Percentiles rank a stretch among this genome's conserved stretches.
These are phyloP conservation scores for Liopterus haemorrhoidalis DNA, from an alignment of 2,888 invertebrate species.

Conservation along the genomic window DNA sequence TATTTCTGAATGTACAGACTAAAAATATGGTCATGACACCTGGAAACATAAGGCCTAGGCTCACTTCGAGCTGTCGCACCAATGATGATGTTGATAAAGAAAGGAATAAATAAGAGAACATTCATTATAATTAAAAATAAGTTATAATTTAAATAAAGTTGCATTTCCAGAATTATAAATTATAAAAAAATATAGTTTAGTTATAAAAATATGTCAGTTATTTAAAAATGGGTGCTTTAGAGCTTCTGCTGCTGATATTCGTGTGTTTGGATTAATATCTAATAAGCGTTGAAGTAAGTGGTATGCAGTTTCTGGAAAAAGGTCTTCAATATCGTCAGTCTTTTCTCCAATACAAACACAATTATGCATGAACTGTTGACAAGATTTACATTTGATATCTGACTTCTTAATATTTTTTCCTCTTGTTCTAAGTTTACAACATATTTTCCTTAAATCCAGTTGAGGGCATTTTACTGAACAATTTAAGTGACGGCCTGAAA, in stretches of 20 bases:
- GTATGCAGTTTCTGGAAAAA: conserved; percentile 67
- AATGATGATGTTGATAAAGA: no score
- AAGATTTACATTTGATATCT: conserved; percentile 40
- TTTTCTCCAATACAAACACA: conserved; percentile 43
- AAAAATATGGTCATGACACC: no score
- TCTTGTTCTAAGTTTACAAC: conserved; percentile 45
- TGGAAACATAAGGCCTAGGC: no score
- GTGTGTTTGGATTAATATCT: conserved; percentile 69
- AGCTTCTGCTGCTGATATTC: conserved; percentile 69
- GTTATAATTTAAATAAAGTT: no score
- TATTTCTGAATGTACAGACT: no score
- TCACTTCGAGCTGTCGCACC: no score
- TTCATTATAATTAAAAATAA: no score
- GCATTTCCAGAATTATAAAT: no score
- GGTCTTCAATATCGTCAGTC: conserved; percentile 34
- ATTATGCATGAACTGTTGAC: conserved; percentile 43
- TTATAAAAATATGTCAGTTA: no score
- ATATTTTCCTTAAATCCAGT: conserved; percentile 47
- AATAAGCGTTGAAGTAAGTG: conserved; percentile 64
- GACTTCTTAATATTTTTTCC: conserved; percentile 27
- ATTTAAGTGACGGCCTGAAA: conserved; percentile 50
- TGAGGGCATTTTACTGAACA: conserved; percentile 49
- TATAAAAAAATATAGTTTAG: no score
- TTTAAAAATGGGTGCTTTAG: conserved; percentile 68
- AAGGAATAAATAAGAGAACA: no score